These are phyloP conservation scores for Xiphias gladius DNA, from an alignment of 2,113 vertebrate species.

Conservation along the genomic window DNA sequence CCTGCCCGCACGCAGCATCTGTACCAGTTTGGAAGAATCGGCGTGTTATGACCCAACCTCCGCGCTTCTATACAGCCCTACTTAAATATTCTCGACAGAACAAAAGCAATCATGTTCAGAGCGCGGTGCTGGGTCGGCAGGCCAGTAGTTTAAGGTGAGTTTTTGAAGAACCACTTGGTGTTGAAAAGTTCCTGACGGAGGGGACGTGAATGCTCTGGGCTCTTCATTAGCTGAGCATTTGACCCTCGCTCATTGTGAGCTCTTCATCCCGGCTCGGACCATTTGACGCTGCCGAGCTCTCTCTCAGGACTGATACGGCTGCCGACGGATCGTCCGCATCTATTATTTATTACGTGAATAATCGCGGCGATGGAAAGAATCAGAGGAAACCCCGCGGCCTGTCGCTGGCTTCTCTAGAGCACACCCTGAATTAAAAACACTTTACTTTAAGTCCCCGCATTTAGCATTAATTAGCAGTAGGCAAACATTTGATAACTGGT, in stretches of 20 bases:
- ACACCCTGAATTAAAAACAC: too few relatives aligned
- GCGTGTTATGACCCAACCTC: constrained; percentile 89
- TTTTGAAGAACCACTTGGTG: constrained; percentile 49
- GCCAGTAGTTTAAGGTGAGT: constrained; percentile 34
- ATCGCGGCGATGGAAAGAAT: constrained; percentile 2
- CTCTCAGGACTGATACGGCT: not conserved
- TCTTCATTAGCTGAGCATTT: constrained; percentile 61
- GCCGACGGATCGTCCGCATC: constrained; percentile 42
- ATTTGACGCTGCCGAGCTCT: constrained; percentile 39
- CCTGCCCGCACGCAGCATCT: constrained; percentile 84
- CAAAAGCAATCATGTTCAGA: constrained; percentile 81
- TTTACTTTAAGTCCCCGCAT: too few relatives aligned
- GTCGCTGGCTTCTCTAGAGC: too few relatives aligned
- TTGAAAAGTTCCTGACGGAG: constrained; percentile 58
- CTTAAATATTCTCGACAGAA: constrained; percentile 83
- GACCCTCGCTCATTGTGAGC: constrained; percentile 54
- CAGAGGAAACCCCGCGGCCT: not conserved
- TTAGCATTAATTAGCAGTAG: too few relatives aligned
- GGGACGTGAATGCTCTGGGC: constrained; percentile 31
- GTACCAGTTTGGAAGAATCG: constrained; percentile 91
- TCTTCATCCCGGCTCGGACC: constrained; percentile 45
- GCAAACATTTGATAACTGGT: too few relatives aligned
- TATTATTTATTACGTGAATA: constrained; percentile 58
- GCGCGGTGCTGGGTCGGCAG: constrained; percentile 57
- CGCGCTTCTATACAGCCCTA: constrained; percentile 86